Conservation (phyloP, 2,113 vertebrate genomes). For the Pygoscelis adeliae region DNA sequence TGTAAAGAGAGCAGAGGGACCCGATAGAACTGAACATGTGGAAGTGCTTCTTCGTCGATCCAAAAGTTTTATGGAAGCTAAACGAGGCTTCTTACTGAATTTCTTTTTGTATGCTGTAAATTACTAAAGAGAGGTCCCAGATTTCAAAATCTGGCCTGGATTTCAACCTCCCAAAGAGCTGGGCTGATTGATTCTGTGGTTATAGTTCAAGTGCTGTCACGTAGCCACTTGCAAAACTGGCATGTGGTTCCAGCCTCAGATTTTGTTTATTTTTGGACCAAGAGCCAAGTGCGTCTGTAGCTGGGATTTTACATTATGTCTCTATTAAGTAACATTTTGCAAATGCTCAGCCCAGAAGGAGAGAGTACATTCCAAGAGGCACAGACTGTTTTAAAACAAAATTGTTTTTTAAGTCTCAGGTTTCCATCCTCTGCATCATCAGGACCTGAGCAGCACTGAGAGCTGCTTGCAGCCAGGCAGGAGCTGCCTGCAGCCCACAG, state of each 20-base stretch:
- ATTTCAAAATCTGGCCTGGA: constrained; percentile 49
- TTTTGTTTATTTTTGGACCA: constrained; percentile 55
- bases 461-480: not conserved
- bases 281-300: not conserved
- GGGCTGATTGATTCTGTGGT: constrained; percentile 42
- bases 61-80: constrained; percentile 32
- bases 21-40: not conserved
- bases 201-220: constrained; percentile 52
- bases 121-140: constrained; percentile 30
- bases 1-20: not conserved
- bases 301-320: constrained; percentile 27
- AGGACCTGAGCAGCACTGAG: not conserved
- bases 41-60: not conserved
- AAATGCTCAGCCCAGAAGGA: constrained; percentile 10
- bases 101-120: constrained; percentile 29
- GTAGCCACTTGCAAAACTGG: constrained; percentile 53
- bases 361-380: not conserved
- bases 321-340: constrained; percentile 55
- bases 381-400: not conserved
- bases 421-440: not conserved
- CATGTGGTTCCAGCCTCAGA: constrained; percentile 21
- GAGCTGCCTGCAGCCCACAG: not conserved
- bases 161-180: constrained; percentile 60
- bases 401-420: not conserved
- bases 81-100: constrained; percentile 27